Conservation (phyloP, 2,888 invertebrate species). For the Lithodes maja region DNA sequence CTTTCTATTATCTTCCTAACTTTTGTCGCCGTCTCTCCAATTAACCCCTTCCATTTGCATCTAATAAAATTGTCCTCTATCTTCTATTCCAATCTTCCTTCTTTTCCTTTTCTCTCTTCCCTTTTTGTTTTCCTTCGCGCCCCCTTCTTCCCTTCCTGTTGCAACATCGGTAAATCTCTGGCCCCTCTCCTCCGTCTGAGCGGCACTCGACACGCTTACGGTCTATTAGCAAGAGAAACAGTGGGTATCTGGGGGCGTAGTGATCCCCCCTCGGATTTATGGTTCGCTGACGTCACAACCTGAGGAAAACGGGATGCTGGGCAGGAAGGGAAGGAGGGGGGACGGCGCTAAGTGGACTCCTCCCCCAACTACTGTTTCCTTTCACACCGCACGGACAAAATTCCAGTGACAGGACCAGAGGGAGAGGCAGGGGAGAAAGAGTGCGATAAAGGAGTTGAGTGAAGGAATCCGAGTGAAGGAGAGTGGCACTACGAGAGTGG, state of each 20-base stretch:
- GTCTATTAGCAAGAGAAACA: slow-evolving; percentile 66
- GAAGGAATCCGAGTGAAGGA: neutral
- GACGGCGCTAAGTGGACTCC: slow-evolving; percentile 11
- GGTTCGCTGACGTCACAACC: slow-evolving; percentile 38
- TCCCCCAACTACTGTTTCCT: neutral
- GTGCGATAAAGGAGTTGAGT: neutral
- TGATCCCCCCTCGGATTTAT: slow-evolving; percentile 43
- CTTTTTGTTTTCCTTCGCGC: neutral
- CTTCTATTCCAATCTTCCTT: neutral
- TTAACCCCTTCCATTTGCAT: too few relatives aligned
- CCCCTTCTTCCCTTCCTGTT: neutral
- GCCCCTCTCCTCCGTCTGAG: slow-evolving; percentile 47
- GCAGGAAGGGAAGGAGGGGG: neutral
- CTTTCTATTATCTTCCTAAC: too few relatives aligned
- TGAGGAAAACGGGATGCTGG: slow-evolving; percentile 29
- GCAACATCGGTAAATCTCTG: slow-evolving; percentile 35
- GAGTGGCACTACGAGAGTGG: neutral
- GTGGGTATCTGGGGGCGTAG: slow-evolving; percentile 45
- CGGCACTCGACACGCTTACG: slow-evolving; percentile 46
- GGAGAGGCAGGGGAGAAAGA: neutral
- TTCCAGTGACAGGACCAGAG: neutral
- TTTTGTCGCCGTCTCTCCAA: too few relatives aligned
- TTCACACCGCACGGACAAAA: slow-evolving; percentile 6
- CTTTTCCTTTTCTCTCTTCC: neutral
- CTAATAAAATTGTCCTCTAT: too few relatives aligned